Evolutionary conservation across 2,113 vertebrate species (phyloP), one percentile per base, ranked within the genome.

Genomic region (Stercorarius parasiticus): DNA sequence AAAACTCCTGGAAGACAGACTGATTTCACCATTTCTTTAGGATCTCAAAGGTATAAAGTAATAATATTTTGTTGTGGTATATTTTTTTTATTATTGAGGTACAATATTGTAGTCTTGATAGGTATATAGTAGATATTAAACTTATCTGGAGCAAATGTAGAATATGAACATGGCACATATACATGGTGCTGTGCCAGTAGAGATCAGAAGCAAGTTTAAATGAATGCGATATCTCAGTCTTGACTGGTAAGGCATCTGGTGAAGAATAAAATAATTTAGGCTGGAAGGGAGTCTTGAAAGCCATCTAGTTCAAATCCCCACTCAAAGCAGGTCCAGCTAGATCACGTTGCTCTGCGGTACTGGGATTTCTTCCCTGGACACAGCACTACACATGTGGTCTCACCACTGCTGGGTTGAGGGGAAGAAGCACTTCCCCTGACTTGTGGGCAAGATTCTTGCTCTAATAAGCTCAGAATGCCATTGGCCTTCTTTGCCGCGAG

Each of bases 401-500:
- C n/a, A 27, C 11, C 21, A 45, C 50, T 38, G 64, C 16, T 25
- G 43, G 65, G 64, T 34, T 1, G 1, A 77, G 20, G 36, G 50
- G 9, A 82, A 83, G 79, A 71, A 50, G 45, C 58, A 26, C 17
- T 65, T 77, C 23, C 13, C 43, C 43, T 65, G 64, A 30, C 71
- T 49, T 58, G 32, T 1, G 1, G 36, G 65, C 27, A 58, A 77
- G 65, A 58, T 12, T 70, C 32, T 52, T 88, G 23, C 43, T 45
- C 29, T 40, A 43, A 43, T 40, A 53, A 65, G 21, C 29, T 88
- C 25, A 59, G 79, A 45, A 53, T 59, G 45, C 58, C 15, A 26
- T 26, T 78, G 50, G 65, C 17, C 2, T 0, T 3, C 43, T 50
- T 72, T 88, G 64, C 42, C 4, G 0, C 0, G 1, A 50, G 56